Percentiles rank a stretch among this genome's conserved stretches.
Evolutionary conservation across 2,113 vertebrate species (phyloP).

Genomic region (Campylomormyrus numenius): DNA sequence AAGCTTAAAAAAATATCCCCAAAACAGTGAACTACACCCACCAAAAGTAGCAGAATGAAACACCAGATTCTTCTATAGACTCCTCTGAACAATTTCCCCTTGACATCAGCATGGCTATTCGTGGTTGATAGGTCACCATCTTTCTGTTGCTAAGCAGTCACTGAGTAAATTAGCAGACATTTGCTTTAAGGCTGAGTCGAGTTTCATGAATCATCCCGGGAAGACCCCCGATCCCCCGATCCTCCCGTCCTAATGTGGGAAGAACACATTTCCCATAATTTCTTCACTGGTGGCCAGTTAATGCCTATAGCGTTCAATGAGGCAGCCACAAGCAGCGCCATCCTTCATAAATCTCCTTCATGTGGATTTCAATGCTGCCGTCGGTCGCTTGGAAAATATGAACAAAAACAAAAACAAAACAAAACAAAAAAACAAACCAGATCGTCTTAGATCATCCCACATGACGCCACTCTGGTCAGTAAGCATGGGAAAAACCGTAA

Average conservation of each 20-base stretch:
- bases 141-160: background rate
- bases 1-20: background rate
- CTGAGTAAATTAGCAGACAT: slow-evolving; percentile 33
- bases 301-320: slow-evolving; percentile 34
- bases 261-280: slow-evolving; percentile 52
- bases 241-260: slow-evolving; percentile 39
- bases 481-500: background rate
- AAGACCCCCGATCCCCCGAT: background rate
- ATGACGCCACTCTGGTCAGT: background rate
- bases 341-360: slow-evolving; percentile 44
- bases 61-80: background rate
- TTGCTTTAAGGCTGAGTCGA: slow-evolving; percentile 32
- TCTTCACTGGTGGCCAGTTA: slow-evolving; percentile 46
- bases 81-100: background rate
- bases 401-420: background rate
- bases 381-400: background rate
- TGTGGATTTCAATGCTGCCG: background rate
- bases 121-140: background rate
- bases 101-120: background rate
- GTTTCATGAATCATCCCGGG: slow-evolving; percentile 51
- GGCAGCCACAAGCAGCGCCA: slow-evolving; percentile 41
- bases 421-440: background rate
- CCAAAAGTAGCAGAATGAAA: background rate
- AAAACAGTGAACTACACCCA: slow-evolving; percentile 22
- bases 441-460: background rate